Conservation (phyloP, 2,797 vertebrate species). For the Thamnophis elegans region DNA sequence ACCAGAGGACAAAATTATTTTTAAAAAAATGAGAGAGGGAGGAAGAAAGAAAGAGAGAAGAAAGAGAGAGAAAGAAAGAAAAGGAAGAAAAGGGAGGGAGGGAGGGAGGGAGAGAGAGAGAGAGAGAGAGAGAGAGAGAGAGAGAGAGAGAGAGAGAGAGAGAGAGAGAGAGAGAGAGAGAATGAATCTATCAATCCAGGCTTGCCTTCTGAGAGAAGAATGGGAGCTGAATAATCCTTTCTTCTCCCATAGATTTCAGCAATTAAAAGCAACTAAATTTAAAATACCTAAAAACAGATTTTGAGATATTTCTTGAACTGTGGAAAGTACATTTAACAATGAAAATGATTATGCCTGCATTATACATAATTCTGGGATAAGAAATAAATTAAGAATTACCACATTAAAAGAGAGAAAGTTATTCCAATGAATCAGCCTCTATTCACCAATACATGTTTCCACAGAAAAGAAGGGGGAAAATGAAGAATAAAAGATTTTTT, state of each 20-base stretch:
- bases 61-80: too few relatives aligned
- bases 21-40: too few relatives aligned
- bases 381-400: conserved; percentile 4
- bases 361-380: conserved; percentile 15
- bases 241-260: not conserved
- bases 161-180: not conserved
- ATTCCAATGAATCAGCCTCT: not conserved
- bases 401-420: not conserved
- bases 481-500: conserved; percentile 9
- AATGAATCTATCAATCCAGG: not conserved
- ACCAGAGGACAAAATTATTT: not conserved
- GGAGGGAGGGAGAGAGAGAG: not conserved
- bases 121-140: not conserved
- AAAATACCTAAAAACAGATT: conserved; percentile 2
- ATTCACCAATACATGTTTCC: not conserved
- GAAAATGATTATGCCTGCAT: not conserved
- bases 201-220: not conserved
- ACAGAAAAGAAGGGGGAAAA: not conserved
- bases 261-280: not conserved
- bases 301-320: not conserved
- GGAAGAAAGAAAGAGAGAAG: too few relatives aligned
- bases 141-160: not conserved
- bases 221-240: not conserved
- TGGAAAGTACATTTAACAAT: not conserved
- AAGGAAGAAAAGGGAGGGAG: too few relatives aligned